A percentile compares a stretch with the other conserved stretches of the same genome.
Conservation (phyloP, 2,113 vertebrate genomes). For the Ploceus nigricollis region DNA sequence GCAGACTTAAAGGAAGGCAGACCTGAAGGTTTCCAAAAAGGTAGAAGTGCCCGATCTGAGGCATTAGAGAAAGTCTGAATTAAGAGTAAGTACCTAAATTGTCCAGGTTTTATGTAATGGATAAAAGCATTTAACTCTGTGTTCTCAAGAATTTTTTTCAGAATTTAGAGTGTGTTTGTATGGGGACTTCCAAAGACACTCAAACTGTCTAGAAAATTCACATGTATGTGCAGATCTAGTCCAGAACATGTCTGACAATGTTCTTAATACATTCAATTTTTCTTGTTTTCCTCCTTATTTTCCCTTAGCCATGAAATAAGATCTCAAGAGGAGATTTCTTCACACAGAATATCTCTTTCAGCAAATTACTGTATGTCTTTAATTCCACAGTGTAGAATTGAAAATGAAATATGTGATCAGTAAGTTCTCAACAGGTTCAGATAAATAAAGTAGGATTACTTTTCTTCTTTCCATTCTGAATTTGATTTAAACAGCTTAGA, state of each 20-base stretch:
- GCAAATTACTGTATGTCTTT: not conserved
- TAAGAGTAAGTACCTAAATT: not conserved
- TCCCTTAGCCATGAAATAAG: not conserved
- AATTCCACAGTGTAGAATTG: not conserved
- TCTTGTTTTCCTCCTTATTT: not conserved
- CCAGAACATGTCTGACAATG: not conserved
- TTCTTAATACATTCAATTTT: not conserved
- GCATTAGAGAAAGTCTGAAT: not conserved
- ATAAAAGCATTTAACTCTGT: not conserved
- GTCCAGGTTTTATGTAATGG: not conserved
- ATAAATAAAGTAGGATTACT: not conserved
- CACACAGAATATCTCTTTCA: not conserved
- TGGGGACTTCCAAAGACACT: not conserved
- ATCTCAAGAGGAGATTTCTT: not conserved
- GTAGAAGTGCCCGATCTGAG: not conserved
- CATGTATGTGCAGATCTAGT: not conserved
- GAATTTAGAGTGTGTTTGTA: not conserved
- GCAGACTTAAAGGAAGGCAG: not conserved
- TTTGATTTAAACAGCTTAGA: not conserved
- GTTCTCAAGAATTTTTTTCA: not conserved
- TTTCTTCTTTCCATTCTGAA: not conserved
- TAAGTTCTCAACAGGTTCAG: not conserved
- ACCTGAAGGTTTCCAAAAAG: not conserved
- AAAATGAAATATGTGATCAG: not conserved
- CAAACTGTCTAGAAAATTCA: not conserved